Percentiles rank a stretch among this genome's conserved stretches.
Conservation (phyloP, 2,113 vertebrate species). For the Hemicordylus capensis region DNA sequence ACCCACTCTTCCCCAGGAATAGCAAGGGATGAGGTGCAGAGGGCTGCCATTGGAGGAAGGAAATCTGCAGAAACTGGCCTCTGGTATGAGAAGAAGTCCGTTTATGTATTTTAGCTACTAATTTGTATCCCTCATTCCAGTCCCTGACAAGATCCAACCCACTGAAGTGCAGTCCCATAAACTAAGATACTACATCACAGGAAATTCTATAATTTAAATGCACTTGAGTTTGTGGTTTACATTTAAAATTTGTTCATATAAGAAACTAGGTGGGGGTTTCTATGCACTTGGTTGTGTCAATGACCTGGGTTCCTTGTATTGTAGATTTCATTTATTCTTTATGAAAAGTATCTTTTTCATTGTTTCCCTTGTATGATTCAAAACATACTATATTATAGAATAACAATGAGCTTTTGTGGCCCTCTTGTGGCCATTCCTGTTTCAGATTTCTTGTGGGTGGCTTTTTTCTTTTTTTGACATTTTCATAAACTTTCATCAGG, state of each 20-base stretch:
- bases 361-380: not conserved
- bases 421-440: slow-evolving; percentile 63
- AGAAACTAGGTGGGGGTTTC: fast-evolving
- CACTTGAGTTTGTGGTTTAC: not conserved
- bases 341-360: not conserved
- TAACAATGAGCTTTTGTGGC: slow-evolving; percentile 53
- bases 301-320: not conserved
- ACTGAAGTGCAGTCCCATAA: not conserved
- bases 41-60: too few species aligned
- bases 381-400: not conserved
- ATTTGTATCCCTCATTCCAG: too few species aligned
- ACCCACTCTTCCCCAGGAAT: too few species aligned
- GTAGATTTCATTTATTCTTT: not conserved
- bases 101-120: too few species aligned
- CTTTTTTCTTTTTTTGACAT: slow-evolving; percentile 27
- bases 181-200: not conserved
- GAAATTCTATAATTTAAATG: not conserved
- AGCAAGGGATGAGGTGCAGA: too few species aligned
- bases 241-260: not conserved
- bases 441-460: too few species aligned
- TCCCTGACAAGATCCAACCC: too few species aligned
- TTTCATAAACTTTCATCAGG: not conserved
- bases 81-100: too few species aligned
- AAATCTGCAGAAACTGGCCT: too few species aligned
- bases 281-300: fast-evolving